Conservation (phyloP, 2,113 vertebrate genomes). For the Oryzias melastigma region DNA sequence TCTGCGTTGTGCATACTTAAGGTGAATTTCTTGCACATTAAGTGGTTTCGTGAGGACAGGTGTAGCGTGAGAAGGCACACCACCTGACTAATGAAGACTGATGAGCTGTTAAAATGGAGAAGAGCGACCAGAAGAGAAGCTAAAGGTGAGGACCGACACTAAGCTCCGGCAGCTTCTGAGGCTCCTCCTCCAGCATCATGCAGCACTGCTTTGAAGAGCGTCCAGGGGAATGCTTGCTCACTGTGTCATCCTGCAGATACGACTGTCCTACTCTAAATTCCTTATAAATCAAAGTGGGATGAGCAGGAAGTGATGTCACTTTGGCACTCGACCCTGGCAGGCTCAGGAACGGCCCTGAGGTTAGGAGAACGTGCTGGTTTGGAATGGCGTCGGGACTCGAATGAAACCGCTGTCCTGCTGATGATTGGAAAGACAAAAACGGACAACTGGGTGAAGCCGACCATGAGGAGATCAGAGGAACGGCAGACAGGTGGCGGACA, state of each 20-base stretch:
- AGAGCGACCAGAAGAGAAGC: conserved; percentile 44
- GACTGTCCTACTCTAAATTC: conserved; percentile 11
- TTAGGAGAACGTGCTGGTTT: conserved; percentile 2
- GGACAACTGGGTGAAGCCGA: conserved; percentile 55
- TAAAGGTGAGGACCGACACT: conserved; percentile 18
- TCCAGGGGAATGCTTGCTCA: conserved; percentile 42
- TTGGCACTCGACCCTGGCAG: conserved; percentile 29
- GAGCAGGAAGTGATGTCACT: conserved; percentile 24
- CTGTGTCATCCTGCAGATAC: conserved; percentile 27
- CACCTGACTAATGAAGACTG: conserved; percentile 30
- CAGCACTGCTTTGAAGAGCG: conserved; percentile 21
- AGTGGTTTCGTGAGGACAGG: conserved; percentile 41
- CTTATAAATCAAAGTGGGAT: conserved; percentile 22
- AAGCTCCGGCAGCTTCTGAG: conserved; percentile 53
- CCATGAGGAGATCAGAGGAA: conserved; percentile 47
- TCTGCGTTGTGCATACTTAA: conserved; percentile 20
- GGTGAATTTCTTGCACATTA: conserved; percentile 34
- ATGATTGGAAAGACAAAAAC: conserved; percentile 50
- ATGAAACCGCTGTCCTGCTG: conserved; percentile 26
- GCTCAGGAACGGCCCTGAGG: conserved; percentile 13
- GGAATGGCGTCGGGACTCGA: conserved; percentile 42
- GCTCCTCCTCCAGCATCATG: conserved; percentile 39
- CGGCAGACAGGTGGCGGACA: conserved; percentile 57
- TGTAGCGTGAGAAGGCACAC: conserved; percentile 12
- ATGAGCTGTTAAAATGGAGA: conserved; percentile 50